Conservation (phyloP, 2,797 vertebrate genomes). For the Cirrhinus molitorella region DNA sequence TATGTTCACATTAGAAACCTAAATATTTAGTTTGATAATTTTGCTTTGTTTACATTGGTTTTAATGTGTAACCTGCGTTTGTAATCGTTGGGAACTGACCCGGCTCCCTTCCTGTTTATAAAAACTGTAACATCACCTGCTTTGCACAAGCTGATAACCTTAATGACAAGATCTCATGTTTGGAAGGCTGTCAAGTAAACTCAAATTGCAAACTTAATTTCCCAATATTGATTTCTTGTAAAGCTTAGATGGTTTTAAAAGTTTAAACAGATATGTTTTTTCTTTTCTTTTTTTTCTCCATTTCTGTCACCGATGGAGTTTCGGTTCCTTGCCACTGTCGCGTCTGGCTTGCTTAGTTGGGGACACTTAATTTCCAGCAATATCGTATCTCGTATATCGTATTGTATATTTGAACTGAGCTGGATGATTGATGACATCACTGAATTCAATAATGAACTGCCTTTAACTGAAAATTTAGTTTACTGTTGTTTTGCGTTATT, state of each 20-base stretch:
- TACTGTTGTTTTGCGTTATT: too few relatives aligned
- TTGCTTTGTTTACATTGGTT: neutral
- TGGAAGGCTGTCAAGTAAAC: neutral
- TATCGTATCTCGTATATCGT: too few relatives aligned
- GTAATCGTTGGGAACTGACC: neutral
- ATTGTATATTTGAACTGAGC: too few relatives aligned
- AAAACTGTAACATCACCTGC: neutral
- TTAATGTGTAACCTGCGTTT: neutral
- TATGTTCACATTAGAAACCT: neutral
- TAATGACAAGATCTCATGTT: neutral
- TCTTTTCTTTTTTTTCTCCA: too few relatives aligned
- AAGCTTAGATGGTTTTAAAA: neutral
- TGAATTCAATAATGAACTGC: too few relatives aligned
- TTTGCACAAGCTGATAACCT: neutral
- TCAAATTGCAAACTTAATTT: constrained; percentile 1
- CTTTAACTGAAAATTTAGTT: too few relatives aligned
- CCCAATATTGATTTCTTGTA: neutral
- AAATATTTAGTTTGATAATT: neutral
- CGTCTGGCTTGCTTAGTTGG: too few relatives aligned
- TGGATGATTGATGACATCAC: too few relatives aligned
- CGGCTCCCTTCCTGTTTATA: neutral
- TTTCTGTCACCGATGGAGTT: too few relatives aligned
- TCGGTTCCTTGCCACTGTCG: too few relatives aligned
- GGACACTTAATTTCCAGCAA: too few relatives aligned
- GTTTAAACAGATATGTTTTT: neutral